These are phyloP conservation scores for Forbesichthys agassizii DNA, from an alignment of 2,113 vertebrate genomes.

Conservation along the genomic window DNA sequence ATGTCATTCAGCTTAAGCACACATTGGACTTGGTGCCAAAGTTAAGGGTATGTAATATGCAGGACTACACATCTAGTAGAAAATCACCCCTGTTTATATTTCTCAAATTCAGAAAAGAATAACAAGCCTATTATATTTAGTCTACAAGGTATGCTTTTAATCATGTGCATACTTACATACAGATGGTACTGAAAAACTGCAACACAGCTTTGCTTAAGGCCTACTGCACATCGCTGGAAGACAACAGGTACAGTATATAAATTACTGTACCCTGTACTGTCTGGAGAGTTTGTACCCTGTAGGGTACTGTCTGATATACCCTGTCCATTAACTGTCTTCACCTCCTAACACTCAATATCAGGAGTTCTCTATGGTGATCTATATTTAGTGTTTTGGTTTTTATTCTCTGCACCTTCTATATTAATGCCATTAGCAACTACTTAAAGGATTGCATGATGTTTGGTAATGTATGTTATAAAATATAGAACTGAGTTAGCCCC, in stretches of 20 bases:
- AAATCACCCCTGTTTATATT: background rate
- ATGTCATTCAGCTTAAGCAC: constrained; percentile 94
- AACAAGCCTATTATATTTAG: background rate
- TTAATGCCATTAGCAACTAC: too few species aligned
- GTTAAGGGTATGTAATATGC: constrained; percentile 81
- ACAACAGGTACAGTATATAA: constrained; percentile 77
- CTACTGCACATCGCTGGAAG: constrained; percentile 86
- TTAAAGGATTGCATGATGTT: too few species aligned
- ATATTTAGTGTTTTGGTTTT: too few species aligned
- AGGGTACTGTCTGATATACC: background rate
- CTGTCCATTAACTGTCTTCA: background rate
- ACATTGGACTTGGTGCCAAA: constrained; percentile 89
- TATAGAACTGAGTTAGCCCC: too few species aligned
- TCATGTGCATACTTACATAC: constrained; percentile 32
- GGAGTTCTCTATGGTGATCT: too few species aligned
- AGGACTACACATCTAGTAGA: background rate
- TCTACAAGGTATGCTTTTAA: background rate
- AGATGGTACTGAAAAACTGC: constrained; percentile 84
- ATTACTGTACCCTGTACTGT: background rate
- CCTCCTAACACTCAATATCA: too few species aligned
- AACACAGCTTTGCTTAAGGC: constrained; percentile 87
- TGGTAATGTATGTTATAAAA: too few species aligned
- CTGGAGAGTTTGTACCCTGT: background rate
- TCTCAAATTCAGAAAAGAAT: background rate
- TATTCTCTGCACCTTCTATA: too few species aligned